Base-by-base conservation (phyloP, 2,888 invertebrate genomes). In the Drosophila pseudotalamancana region DNA sequence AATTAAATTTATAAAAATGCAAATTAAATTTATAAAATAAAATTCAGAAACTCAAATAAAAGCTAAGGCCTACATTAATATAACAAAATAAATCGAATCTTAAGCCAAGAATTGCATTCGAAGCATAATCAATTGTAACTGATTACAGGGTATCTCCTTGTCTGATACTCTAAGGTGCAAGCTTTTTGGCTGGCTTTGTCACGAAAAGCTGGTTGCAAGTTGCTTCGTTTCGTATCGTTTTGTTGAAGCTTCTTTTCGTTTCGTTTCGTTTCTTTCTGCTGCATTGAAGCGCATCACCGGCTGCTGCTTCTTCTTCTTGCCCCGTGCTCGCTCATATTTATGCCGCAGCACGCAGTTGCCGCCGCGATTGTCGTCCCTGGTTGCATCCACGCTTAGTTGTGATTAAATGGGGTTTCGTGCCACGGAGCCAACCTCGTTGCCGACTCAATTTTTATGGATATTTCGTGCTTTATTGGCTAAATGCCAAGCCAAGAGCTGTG, bases 221-320 rank as follows among this genome's bases (percentile, higher is more conserved):
- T 46, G 50, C 49, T 42, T 70, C 23, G 32, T 6, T 35, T 48
- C 16, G 21, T 51, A 25, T 25, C 12, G 50, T 34, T 51, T 37
- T 31, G 59, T 46, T 45, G 35, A 6, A 16, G 59, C 42, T 54
- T 45, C 14, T 45, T 43, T 49, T 51, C 37, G 56, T 42, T 45
- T 45, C 42, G 49, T 49, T 43, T 56, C 43, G 66, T 46, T 62
- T 62, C 65, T 74, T 61, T 81, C 79, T 75, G 85, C 85, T 70
- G 79, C 82, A 82, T 48, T 72, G 79, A 84, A 81, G 81, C 84
- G 81, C 84, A 84, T 81, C 84, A 73, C 78, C 84, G 84, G 77
- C 37, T 29, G 21, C 43, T 45, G 51, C 35, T 65, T 49, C 42
- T 23, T 61, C 54, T 32, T 50, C 27, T 56, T 46, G 72, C 72